These are phyloP conservation scores for Podotricha telesiphe DNA, from an alignment of 2,888 invertebrate genomes.

Conservation along the genomic window DNA sequence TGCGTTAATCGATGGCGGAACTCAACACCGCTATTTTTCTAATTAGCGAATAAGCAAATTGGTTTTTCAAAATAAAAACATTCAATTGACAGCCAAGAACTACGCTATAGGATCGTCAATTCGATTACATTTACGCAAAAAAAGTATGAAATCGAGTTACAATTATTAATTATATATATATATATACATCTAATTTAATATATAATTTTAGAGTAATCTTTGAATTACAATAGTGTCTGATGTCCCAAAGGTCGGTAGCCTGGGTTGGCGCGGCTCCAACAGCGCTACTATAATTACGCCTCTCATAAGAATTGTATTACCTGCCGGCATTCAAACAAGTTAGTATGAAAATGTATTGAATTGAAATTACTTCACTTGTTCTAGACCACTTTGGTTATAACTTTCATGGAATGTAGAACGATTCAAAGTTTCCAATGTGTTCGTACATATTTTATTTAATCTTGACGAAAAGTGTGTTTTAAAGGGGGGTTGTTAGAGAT, in stretches of 20 bases:
- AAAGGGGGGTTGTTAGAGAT: too few species aligned
- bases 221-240: conserved; percentile 22
- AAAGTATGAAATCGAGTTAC: too few species aligned
- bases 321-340: conserved; percentile 32
- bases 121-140: too few species aligned
- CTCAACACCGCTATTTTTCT: background rate
- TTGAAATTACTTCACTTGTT: background rate
- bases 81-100: background rate
- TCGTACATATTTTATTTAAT: too few species aligned
- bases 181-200: too few species aligned
- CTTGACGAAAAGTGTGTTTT: too few species aligned
- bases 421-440: background rate
- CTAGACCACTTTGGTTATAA: background rate
- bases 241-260: conserved; percentile 34
- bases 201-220: conserved; percentile 1
- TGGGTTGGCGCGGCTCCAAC: conserved; percentile 35
- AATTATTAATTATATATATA: too few species aligned
- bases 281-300: conserved; percentile 36
- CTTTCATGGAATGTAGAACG: background rate
- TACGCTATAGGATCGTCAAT: too few species aligned
- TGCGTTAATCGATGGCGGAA: background rate
- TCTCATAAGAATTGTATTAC: conserved; percentile 33
- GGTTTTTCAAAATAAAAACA: too few species aligned
- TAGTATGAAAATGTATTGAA: conserved; percentile 14
- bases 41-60: background rate